Evolutionary conservation across 2,888 invertebrate species (phyloP).

Genomic region (Caenorhabditis afra): DNA sequence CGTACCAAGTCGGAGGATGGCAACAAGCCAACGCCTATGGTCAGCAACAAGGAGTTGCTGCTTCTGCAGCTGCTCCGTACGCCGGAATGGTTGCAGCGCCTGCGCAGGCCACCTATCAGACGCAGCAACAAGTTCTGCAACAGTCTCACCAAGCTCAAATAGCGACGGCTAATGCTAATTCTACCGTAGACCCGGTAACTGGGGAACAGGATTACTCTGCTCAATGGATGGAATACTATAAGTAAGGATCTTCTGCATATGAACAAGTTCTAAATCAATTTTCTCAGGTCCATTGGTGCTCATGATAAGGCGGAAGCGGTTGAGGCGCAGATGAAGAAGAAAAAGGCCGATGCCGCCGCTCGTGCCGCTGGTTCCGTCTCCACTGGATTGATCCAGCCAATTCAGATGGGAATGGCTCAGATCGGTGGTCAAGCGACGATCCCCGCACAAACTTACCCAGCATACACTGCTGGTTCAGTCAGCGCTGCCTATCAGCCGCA

Average conservation of each 20-base stretch:
- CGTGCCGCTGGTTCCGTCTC: conserved; percentile 69
- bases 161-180: conserved; percentile 37
- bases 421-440: conserved; percentile 17
- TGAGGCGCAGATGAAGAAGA: conserved; percentile 84
- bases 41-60: conserved; percentile 26
- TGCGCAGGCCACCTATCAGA: neutral
- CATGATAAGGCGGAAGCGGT: conserved; percentile 49
- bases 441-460: conserved; percentile 18
- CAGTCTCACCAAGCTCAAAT: conserved; percentile 18
- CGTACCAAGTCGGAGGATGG: conserved; percentile 43
- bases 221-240: conserved; percentile 98
- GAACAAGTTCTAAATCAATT: neutral
- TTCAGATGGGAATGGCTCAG: conserved; percentile 33
- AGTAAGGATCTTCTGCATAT: conserved; percentile 82
- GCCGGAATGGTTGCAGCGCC: conserved; percentile 25
- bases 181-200: conserved; percentile 73
- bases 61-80: conserved; percentile 18
- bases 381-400: conserved; percentile 54
- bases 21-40: conserved; percentile 25
- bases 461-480: conserved; percentile 18
- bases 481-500: conserved; percentile 31
- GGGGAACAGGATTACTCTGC: conserved; percentile 93
- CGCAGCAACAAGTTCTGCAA: conserved; percentile 11
- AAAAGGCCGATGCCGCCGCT: conserved; percentile 42
- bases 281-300: conserved; percentile 55